These are phyloP conservation scores for Noctua fimbriata DNA, from an alignment of 2,888 invertebrate genomes.

Conservation along the genomic window DNA sequence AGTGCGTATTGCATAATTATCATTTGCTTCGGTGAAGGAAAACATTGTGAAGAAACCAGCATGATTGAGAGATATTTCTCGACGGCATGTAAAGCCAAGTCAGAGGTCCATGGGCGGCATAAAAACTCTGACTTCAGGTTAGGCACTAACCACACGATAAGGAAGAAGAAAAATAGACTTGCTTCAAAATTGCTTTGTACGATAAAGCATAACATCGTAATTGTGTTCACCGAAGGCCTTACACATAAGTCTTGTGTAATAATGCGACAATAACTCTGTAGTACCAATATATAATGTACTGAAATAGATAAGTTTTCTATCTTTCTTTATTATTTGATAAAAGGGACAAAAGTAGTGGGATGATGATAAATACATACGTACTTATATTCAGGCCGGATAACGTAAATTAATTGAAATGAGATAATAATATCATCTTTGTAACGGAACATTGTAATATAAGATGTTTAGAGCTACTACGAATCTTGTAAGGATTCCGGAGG, in stretches of 20 bases:
- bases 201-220: too few species aligned
- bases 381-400: not conserved
- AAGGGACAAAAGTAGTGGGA: not conserved
- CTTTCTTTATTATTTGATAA: not conserved
- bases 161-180: too few species aligned
- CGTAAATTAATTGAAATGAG: constrained; percentile 16
- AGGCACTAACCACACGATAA: too few species aligned
- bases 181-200: too few species aligned
- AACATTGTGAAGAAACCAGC: too few species aligned
- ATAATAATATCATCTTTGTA: constrained; percentile 8
- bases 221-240: not conserved
- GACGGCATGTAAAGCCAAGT: too few species aligned
- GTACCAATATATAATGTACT: not conserved
- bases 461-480: not conserved
- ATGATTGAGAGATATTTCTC: too few species aligned
- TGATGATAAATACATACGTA: not conserved
- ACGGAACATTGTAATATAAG: constrained; percentile 20
- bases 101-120: too few species aligned
- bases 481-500: constrained; percentile 32
- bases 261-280: not conserved
- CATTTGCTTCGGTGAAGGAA: too few species aligned
- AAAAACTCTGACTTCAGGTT: too few species aligned
- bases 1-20: too few species aligned
- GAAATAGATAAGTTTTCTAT: not conserved
- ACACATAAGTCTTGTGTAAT: not conserved